A percentile compares a stretch with the other conserved stretches of the same genome.
Evolutionary conservation across 2,888 invertebrate species (phyloP).

Genomic region (Hydroisotoma schaefferi): DNA sequence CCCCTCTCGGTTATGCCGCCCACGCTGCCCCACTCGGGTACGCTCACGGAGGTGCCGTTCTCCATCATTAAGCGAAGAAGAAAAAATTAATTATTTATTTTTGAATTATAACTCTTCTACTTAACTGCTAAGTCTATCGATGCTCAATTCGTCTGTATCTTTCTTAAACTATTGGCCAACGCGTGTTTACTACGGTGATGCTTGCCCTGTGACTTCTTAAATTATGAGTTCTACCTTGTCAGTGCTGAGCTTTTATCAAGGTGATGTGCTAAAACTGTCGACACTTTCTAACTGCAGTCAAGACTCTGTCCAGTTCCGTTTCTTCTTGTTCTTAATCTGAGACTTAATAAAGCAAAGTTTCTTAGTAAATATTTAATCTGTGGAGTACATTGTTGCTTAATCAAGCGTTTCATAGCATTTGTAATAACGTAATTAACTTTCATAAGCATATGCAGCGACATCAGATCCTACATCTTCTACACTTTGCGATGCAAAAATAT

Average conservation of each 20-base stretch:
- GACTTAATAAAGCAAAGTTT: slow-evolving; percentile 1
- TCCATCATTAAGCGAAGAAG: not conserved
- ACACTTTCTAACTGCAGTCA: slow-evolving; percentile 1
- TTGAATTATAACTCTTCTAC: not conserved
- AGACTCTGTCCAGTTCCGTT: slow-evolving; percentile 2
- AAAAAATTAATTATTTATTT: not conserved
- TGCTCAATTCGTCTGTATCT: slow-evolving; percentile 4
- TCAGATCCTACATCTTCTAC: too few relatives aligned
- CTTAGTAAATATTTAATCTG: too few relatives aligned
- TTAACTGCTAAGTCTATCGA: too few relatives aligned
- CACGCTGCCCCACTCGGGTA: not conserved
- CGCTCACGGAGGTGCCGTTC: too few relatives aligned
- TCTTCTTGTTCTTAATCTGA: not conserved
- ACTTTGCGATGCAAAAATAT: too few relatives aligned
- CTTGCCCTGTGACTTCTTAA: not conserved
- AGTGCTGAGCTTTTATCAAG: not conserved
- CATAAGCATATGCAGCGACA: too few relatives aligned
- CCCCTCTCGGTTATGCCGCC: slow-evolving; percentile 1
- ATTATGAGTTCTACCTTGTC: not conserved
- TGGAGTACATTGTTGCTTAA: too few relatives aligned
- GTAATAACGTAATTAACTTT: too few relatives aligned
- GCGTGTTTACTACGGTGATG: not conserved
- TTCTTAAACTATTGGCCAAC: not conserved
- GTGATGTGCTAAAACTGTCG: not conserved
- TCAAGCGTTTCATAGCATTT: too few relatives aligned